Evolutionary conservation across 2,113 vertebrate genomes (phyloP), one percentile per base, ranked within the genome.

Genomic region (Poicephalus gulielmi): DNA sequence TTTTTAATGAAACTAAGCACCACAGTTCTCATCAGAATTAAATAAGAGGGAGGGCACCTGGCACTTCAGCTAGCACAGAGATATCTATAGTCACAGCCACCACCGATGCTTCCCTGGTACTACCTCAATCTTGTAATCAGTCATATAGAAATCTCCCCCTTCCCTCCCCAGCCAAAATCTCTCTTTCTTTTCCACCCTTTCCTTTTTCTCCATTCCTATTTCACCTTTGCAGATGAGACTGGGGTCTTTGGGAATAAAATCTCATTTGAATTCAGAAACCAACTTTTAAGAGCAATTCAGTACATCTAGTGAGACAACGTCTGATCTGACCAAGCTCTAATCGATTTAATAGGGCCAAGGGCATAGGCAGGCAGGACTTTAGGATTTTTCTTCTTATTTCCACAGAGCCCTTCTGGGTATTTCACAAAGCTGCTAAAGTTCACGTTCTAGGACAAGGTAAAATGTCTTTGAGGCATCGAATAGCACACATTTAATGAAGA

Each of bases 401-500:
- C 55, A 85, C 17, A 0, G 78, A 92, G 47, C 24, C 79, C 92
- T 96, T 91, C 75, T 86, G 93, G 78, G 90, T 88, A 92, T 97
- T 96, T 95, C 55, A 80, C 73, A 96, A 88, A 95, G 79, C 92
- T 93, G 62, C 92, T 95, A 89, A 95, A 96, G 94, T 97, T 97
- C 90, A 86, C n/a, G 17, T 96, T 96, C 87, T 90, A 90, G 94
- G 95, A 96, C 94, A 94, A 96, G 94, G 85, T 89, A 95, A 96
- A 95, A 94, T 92, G 95, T 95, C 95, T 97, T 94, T 83, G 71
- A 96, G 96, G 83, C 94, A 93, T 95, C 17, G 87, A 95, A 76
- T 81, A 97, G 92, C 96, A 91, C 82, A 84, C 95, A 83, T 95
- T 96, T 97, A 97, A 97, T 97, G 94, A 97, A 95, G 97, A 96